Evolutionary conservation across 2,797 vertebrate genomes (phyloP), one percentile per base, ranked within the genome.

Genomic region (Leptoclinus maculatus): DNA sequence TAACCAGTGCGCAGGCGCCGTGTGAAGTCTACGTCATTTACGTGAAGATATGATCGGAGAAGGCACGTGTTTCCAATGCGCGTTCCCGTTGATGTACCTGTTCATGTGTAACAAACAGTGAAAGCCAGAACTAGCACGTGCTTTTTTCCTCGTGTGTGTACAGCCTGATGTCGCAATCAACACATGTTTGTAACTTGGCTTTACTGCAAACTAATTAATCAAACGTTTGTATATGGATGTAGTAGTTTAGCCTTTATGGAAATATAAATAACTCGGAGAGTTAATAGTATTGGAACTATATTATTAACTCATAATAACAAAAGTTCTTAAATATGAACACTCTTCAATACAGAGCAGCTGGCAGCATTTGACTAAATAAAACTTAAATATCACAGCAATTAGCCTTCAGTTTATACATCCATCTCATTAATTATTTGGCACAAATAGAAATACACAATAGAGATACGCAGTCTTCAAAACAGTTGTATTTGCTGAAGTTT

Each of bases 1-100:
- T 2, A 2, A 7, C 21, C 23, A 51, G 1, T 62, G 80, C 83
- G 77, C 87, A 91, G 0, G 83, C 83, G 83, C 71, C 0, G 2
- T 29, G 41, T 19, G 38, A 1, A 19, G 49, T 3, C 7, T 1
- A 36, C 53, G 72, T 82, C 51, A 68, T 2, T 45, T 2, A 34
- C 39, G 17, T 23, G 23, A 21, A 21, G 47, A 51, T 17, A 16
- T 60, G 17, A 21, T 25, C 6, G 53, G 41, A 53, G 8, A 32
- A 43, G 45, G 9, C 21, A 36, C 54, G 2, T 57, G 41, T 5
- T 2, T 21, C 8, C 19, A 1, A 43, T 63, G 66, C 62, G 45
- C 59, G 54, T 54, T 66, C 71, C 7, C 66, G 66, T 5, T 1
- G 1, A 0, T n/a, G 2, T 17, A 38, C 54, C 39, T 72, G 76